These are phyloP conservation scores for Panagrolaimus sp. DNA, from an alignment of 1,140 invertebrate genomes.

Conservation along the genomic window DNA sequence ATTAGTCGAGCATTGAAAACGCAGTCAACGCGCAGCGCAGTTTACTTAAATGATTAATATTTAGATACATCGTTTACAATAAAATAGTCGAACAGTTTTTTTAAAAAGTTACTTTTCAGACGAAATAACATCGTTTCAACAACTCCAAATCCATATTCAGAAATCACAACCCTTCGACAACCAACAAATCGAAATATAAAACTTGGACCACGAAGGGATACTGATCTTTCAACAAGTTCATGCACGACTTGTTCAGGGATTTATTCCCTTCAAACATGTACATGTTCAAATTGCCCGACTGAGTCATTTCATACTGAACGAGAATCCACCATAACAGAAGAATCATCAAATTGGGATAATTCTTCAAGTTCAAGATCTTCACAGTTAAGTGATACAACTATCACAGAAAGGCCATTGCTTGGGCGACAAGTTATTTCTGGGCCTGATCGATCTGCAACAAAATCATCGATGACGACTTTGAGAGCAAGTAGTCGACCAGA, in stretches of 20 bases:
- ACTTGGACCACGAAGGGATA: not conserved
- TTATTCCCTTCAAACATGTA: constrained; percentile 15
- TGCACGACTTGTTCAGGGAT: not conserved
- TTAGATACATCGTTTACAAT: too few relatives aligned
- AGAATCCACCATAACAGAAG: constrained; percentile 19
- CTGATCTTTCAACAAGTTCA: not conserved
- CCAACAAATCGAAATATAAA: not conserved
- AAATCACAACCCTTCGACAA: not conserved
- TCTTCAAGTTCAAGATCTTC: not conserved
- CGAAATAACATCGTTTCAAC: constrained; percentile 15
- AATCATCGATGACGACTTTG: not conserved
- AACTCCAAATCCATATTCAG: constrained; percentile 18
- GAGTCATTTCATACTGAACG: not conserved
- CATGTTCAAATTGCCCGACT: constrained; percentile 11
- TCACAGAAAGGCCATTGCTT: not conserved
- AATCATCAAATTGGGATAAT: constrained; percentile 13
- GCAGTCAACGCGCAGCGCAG: too few relatives aligned
- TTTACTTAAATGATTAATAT: too few relatives aligned
- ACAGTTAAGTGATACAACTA: not conserved
- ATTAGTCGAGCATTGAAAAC: too few relatives aligned
- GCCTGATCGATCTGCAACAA: not conserved
- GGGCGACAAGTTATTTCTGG: not conserved
- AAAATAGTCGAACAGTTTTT: too few relatives aligned
- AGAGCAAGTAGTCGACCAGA: constrained; percentile 7
- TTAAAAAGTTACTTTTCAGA: too few relatives aligned